Evolutionary conservation across 2,113 vertebrate genomes (phyloP).

Genomic region (Scatophagus argus): DNA sequence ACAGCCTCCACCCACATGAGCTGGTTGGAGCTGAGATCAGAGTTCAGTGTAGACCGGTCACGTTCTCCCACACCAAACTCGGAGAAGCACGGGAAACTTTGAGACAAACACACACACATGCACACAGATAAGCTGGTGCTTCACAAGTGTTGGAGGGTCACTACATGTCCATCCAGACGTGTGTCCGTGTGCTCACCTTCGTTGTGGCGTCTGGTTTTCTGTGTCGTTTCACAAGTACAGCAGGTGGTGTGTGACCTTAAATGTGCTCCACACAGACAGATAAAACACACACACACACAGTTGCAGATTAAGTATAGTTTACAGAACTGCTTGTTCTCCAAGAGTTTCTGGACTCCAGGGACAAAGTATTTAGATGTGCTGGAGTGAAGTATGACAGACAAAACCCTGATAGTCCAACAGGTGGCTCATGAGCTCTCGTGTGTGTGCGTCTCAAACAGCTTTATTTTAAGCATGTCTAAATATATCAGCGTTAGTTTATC

Average conservation of each 20-base stretch:
- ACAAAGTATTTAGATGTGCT: slow-evolving; percentile 2
- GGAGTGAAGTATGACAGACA: slow-evolving; percentile 8
- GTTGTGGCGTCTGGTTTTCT: slow-evolving; percentile 26
- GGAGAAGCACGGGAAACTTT: too few relatives aligned
- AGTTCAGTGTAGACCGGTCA: too few relatives aligned
- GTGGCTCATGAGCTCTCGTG: not conserved
- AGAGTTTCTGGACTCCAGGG: slow-evolving; percentile 7
- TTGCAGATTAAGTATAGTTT: slow-evolving; percentile 21
- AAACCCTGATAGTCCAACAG: slow-evolving; percentile 25
- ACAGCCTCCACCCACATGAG: too few relatives aligned
- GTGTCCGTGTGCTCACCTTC: slow-evolving; percentile 11
- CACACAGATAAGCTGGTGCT: slow-evolving; percentile 16
- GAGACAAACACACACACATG: not conserved
- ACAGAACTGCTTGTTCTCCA: slow-evolving; percentile 24
- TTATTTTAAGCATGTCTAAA: not conserved
- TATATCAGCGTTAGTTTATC: not conserved
- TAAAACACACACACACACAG: not conserved
- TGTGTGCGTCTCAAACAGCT: not conserved
- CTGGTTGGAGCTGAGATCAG: too few relatives aligned
- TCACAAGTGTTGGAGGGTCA: slow-evolving; percentile 56
- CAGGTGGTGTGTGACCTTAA: slow-evolving; percentile 54
- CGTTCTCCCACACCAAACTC: too few relatives aligned
- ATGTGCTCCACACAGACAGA: slow-evolving; percentile 10
- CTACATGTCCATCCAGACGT: slow-evolving; percentile 15
- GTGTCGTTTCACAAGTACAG: slow-evolving; percentile 30